Percentiles rank a stretch among this genome's conserved stretches.
Evolutionary conservation across 2,888 invertebrate genomes (phyloP).

Genomic region (Agrochola macilenta): DNA sequence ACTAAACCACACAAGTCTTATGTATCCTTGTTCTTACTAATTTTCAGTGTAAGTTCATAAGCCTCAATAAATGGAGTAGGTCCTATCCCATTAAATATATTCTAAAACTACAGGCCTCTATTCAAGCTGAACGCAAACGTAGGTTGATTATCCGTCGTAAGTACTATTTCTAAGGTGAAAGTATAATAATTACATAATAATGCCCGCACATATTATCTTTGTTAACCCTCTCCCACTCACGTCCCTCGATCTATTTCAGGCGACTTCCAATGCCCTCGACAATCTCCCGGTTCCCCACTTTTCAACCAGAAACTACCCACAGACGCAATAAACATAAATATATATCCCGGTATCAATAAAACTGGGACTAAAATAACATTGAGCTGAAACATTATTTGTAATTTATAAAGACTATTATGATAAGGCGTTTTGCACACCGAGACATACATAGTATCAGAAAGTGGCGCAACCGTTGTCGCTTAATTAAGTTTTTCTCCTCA

Average conservation of each 20-base stretch:
- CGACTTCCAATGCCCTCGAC: conserved; percentile 12
- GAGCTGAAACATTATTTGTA: conserved; percentile 39
- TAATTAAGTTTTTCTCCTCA: neutral
- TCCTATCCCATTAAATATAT: neutral
- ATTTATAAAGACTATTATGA: conserved; percentile 56
- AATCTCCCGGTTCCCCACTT: conserved; percentile 18
- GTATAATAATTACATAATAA: neutral
- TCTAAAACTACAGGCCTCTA: neutral
- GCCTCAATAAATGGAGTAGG: neutral
- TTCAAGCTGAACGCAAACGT: neutral
- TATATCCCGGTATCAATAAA: conserved; percentile 53
- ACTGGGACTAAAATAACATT: conserved; percentile 46
- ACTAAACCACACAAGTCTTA: neutral
- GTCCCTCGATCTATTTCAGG: conserved; percentile 8
- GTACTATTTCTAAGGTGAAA: neutral
- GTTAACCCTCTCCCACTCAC: conserved; percentile 19
- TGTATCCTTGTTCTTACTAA: neutral
- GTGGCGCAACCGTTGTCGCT: neutral
- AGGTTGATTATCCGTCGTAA: neutral
- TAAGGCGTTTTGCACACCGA: conserved; percentile 34
- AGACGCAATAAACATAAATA: conserved; percentile 53
- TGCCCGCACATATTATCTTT: neutral
- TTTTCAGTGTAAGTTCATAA: neutral
- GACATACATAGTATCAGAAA: neutral
- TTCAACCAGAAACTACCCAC: conserved; percentile 20